Evolutionary conservation across 2,888 invertebrate species (phyloP).

Genomic region (Nomada goodeniana): DNA sequence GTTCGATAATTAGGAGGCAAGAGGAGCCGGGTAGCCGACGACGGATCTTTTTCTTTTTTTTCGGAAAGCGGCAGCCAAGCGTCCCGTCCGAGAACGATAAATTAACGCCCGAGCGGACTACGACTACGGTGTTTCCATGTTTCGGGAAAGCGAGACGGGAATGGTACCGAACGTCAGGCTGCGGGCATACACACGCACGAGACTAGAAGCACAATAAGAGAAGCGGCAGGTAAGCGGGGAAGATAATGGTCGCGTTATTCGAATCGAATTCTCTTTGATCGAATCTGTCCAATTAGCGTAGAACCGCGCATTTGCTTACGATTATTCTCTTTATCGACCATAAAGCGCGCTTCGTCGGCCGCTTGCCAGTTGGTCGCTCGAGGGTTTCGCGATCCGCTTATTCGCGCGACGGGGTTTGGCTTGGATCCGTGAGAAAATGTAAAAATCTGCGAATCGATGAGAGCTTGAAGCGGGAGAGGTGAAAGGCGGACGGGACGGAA

Average conservation of each 20-base stretch:
- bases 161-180: background rate
- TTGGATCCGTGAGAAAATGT: background rate
- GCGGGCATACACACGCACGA: background rate
- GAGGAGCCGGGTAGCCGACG: no score
- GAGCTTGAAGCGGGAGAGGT: background rate
- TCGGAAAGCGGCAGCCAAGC: no score
- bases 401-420: no score
- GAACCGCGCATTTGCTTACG: slow-evolving; percentile 24
- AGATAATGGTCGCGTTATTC: slow-evolving; percentile 44
- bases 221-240: slow-evolving; percentile 26
- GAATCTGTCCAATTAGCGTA: slow-evolving; percentile 12
- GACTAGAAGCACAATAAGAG: slow-evolving; percentile 14
- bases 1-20: slow-evolving; percentile 14
- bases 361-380: no score
- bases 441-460: background rate
- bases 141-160: background rate
- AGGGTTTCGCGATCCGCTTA: no score
- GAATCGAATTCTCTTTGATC: slow-evolving; percentile 67
- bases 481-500: background rate
- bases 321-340: slow-evolving; percentile 63
- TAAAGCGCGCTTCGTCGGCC: no score
- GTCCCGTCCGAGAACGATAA: no score
- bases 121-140: no score
- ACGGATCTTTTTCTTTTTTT: no score
- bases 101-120: no score